A percentile compares a stretch with the other conserved stretches of the same genome.
Evolutionary conservation across 2,888 invertebrate genomes (phyloP).

Genomic region (Portevinia maculata): DNA sequence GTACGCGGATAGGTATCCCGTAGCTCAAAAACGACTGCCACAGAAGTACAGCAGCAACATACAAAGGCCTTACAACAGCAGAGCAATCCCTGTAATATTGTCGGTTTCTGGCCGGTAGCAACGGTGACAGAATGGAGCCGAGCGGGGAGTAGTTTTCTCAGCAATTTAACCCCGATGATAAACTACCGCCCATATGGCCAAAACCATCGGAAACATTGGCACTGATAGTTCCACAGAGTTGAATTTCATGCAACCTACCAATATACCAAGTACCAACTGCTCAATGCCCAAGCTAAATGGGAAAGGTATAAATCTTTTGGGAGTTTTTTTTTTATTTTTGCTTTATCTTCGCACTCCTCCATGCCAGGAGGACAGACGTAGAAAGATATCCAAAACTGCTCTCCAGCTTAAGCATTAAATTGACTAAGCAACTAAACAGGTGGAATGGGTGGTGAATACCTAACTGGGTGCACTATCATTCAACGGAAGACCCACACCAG

Average conservation of each 20-base stretch:
- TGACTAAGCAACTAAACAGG: constrained; percentile 65
- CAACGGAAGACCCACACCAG: constrained; percentile 62
- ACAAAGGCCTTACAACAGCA: constrained; percentile 32
- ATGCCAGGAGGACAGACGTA: neutral
- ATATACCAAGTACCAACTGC: constrained; percentile 54
- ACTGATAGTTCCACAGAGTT: constrained; percentile 70
- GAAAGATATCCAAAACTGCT: constrained; percentile 27
- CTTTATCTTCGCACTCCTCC: neutral
- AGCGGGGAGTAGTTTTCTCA: constrained; percentile 58
- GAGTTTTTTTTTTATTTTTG: constrained; percentile 31
- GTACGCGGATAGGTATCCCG: constrained; percentile 33
- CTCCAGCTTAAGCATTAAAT: constrained; percentile 61
- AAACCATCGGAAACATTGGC: constrained; percentile 61
- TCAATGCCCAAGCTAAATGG: constrained; percentile 56
- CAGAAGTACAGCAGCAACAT: constrained; percentile 14
- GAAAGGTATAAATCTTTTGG: constrained; percentile 70
- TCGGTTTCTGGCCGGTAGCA: constrained; percentile 3
- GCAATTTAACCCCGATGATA: constrained; percentile 71
- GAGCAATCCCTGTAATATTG: constrained; percentile 30
- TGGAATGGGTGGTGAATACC: constrained; percentile 23
- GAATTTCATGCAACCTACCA: constrained; percentile 69
- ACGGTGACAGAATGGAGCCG: neutral
- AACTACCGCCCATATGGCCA: constrained; percentile 69
- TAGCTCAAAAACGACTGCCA: constrained; percentile 41
- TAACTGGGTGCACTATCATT: constrained; percentile 61